A percentile compares a stretch with the other conserved stretches of the same genome.
These are phyloP conservation scores for Drosophila villosipedis DNA, from an alignment of 2,888 invertebrate genomes.

Conservation along the genomic window DNA sequence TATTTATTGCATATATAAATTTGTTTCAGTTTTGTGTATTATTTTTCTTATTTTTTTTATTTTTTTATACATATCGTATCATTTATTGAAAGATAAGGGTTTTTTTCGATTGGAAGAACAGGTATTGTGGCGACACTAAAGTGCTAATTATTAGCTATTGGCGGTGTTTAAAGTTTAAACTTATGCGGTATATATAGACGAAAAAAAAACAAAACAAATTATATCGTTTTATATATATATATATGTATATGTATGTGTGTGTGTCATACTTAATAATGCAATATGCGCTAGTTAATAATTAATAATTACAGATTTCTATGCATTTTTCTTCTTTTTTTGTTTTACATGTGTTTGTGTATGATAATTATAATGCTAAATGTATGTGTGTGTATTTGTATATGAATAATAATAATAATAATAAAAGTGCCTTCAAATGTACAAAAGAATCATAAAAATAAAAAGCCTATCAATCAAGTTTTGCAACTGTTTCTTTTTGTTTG, in stretches of 20 bases:
- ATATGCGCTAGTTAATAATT: slow-evolving; percentile 61
- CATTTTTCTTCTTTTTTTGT: slow-evolving; percentile 18
- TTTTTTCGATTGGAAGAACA: slow-evolving; percentile 77
- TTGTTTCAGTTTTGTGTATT: slow-evolving; percentile 57
- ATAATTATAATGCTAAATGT: slow-evolving; percentile 44
- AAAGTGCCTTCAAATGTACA: slow-evolving; percentile 70
- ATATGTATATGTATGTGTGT: slow-evolving; percentile 11
- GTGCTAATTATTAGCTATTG: slow-evolving; percentile 81
- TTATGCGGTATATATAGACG: slow-evolving; percentile 54
- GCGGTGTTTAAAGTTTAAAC: slow-evolving; percentile 80
- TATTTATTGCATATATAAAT: slow-evolving; percentile 80
- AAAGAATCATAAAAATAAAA: slow-evolving; percentile 19
- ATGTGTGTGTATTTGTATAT: slow-evolving; percentile 34
- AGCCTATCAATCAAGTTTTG: not conserved
- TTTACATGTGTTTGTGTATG: slow-evolving; percentile 17
- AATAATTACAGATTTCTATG: slow-evolving; percentile 54
- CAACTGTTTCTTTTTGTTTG: slow-evolving; percentile 13
- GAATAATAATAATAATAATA: slow-evolving; percentile 43
- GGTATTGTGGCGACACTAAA: slow-evolving; percentile 80
- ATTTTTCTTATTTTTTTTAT: slow-evolving; percentile 15
- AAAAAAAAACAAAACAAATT: slow-evolving; percentile 62
- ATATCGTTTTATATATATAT: slow-evolving; percentile 33
- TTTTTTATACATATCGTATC: slow-evolving; percentile 46
- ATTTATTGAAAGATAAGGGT: slow-evolving; percentile 62
- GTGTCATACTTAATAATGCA: slow-evolving; percentile 55